phyloP scores from a whole-genome alignment of 2,113 vertebrate species.

The Phaethon lepturus region DNA sequence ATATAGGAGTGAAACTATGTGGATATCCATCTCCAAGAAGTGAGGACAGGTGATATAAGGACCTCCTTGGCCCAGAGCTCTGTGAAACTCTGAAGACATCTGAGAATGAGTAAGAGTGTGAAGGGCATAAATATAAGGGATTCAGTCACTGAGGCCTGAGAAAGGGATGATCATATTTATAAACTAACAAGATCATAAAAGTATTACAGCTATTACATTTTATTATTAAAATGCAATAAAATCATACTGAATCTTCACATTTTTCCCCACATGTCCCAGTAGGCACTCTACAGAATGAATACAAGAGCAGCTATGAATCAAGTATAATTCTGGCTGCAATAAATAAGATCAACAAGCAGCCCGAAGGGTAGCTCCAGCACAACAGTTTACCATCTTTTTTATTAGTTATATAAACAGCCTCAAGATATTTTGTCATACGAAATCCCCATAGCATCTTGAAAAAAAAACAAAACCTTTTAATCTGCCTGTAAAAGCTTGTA shows the following conservation, averaged over 20 bases:
- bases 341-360: conserved; percentile 47
- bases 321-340: conserved; percentile 43
- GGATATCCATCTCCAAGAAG: not conserved
- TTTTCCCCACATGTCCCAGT: not conserved
- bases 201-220: conserved; percentile 46
- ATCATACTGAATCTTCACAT: conserved; percentile 28
- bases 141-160: not conserved
- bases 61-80: not conserved
- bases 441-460: conserved; percentile 37
- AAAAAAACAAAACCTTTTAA: conserved; percentile 31
- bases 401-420: conserved; percentile 65
- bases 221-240: conserved; percentile 62
- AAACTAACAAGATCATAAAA: conserved; percentile 39
- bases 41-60: not conserved
- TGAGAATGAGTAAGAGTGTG: not conserved
- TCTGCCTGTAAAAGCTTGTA: conserved; percentile 50
- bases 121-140: not conserved
- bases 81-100: not conserved
- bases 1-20: not conserved
- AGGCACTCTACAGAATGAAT: conserved; percentile 33
- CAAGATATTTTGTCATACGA: conserved; percentile 55
- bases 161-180: conserved; percentile 35
- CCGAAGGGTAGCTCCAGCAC: conserved; percentile 24
- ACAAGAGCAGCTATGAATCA: conserved; percentile 41
- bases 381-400: conserved; percentile 49